A percentile compares a stretch with the other conserved stretches of the same genome.
Evolutionary conservation across 1,140 invertebrate genomes (phyloP).

Genomic region (Pseudomyrmex pallidus): DNA sequence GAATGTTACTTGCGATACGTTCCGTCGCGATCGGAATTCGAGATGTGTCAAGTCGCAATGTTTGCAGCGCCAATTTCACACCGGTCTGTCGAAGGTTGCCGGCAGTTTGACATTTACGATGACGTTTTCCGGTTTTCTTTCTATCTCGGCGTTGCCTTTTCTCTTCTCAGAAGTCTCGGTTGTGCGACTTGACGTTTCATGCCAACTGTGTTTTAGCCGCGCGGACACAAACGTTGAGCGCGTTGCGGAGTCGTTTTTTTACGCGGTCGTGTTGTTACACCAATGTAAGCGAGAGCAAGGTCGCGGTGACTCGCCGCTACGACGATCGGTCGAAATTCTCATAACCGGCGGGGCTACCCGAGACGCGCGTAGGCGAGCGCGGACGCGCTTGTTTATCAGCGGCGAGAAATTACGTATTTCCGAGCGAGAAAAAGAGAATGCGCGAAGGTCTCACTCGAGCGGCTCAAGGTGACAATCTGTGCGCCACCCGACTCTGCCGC

Average conservation of each 20-base stretch:
- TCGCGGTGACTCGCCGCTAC: slow-evolving; percentile 1
- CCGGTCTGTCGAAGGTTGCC: not conserved
- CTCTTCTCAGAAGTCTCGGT: not conserved
- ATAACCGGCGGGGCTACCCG: slow-evolving; percentile 12
- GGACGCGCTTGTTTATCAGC: slow-evolving; percentile 38
- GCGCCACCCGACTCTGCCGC: not conserved
- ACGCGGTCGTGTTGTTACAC: slow-evolving; percentile 9
- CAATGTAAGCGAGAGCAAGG: slow-evolving; percentile 6
- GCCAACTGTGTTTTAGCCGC: slow-evolving; percentile 13
- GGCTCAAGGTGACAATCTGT: slow-evolving; percentile 41
- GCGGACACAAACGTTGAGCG: slow-evolving; percentile 6
- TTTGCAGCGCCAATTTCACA: too few species aligned
- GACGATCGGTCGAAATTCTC: slow-evolving; percentile 20
- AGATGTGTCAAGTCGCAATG: not conserved
- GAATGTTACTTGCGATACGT: slow-evolving; percentile 15
- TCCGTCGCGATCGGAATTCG: slow-evolving; percentile 6
- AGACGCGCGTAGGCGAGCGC: slow-evolving; percentile 35
- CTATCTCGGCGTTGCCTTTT: not conserved
- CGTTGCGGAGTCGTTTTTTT: slow-evolving; percentile 26
- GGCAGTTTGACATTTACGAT: not conserved
- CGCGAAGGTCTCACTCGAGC: slow-evolving; percentile 31
- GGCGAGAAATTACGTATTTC: slow-evolving; percentile 5
- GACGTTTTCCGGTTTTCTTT: too few species aligned
- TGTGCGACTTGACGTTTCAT: not conserved
- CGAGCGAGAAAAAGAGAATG: not conserved